Evolutionary conservation across 2,113 vertebrate species (phyloP).

Genomic region (Pomatostomus ruficeps): DNA sequence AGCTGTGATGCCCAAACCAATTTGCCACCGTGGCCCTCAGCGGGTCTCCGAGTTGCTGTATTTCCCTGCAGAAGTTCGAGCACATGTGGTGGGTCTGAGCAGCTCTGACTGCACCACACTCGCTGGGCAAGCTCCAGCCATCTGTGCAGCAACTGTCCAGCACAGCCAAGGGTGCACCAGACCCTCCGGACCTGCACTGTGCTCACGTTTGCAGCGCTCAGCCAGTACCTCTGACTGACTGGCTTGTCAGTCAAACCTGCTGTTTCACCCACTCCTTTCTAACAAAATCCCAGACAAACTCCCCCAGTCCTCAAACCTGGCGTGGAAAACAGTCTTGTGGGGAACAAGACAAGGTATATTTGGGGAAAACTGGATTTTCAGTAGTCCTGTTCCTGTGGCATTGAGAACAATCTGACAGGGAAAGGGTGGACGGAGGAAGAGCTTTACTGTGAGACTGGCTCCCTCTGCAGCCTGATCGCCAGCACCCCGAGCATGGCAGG

Average conservation of each 20-base stretch:
- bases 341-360: neutral
- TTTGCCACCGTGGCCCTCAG: neutral
- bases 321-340: neutral
- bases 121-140: neutral
- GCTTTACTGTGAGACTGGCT: constrained; percentile 9
- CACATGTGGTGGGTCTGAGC: fast-evolving
- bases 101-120: neutral
- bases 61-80: neutral
- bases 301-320: neutral
- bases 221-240: neutral
- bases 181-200: neutral
- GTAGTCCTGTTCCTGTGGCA: neutral
- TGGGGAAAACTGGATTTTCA: neutral
- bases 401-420: neutral
- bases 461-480: constrained; percentile 23
- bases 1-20: neutral
- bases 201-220: neutral
- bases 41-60: neutral
- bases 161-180: neutral
- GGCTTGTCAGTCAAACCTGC: neutral
- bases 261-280: neutral
- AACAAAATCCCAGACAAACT: neutral
- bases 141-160: neutral
- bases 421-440: fast-evolving
- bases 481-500: neutral